Base-by-base conservation (phyloP, 2,888 invertebrate genomes). In the Perithous albicinctus region DNA sequence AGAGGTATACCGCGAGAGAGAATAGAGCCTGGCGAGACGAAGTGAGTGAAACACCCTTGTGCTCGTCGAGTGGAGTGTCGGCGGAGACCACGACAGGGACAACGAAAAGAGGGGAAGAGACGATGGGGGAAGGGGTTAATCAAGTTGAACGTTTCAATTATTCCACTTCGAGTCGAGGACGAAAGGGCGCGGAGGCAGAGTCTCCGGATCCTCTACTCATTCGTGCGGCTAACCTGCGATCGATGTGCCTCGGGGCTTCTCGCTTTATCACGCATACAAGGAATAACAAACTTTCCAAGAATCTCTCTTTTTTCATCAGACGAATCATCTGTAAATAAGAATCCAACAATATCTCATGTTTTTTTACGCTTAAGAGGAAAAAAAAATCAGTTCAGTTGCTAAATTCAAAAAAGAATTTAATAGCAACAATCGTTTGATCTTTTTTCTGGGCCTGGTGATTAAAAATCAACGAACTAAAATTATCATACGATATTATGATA, bases 121-220 rank as follows among this genome's bases (percentile, higher is more conserved):
- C 69, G 64, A 46, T 41, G 78, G 74, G 77, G 79, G 81, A 81
- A 77, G 73, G 84, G 84, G 83, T 83, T 85, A 83, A 85, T 85
- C 85, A 85, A 85, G 83, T 85, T 83, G 85, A 85, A 85, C 85
- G 83, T 85, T 85, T 85, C 85, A 85, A 85, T 85, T 85, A 85
- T 85, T 85, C 80, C 83, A 85, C 83, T 85, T 85, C 78, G 80
- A 78, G 84, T 79, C 77, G 85, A 83, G 78, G 78, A 81, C 69
- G 83, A 76, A 73, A 63, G 67, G 80, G 35, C 46, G 75, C 18
- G 66, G 12, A 59, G n/a, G n/a, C n/a, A 48, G 51, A 43, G 59
- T 29, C 74, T 48, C 56, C 72, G 41, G 72, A 43, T 72, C 43
- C n/a, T 66, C 72, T 64, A 38, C 79, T 75, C 74, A 15, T 70